A percentile compares a stretch with the other conserved stretches of the same genome.
phyloP scores from a whole-genome alignment of 2,113 vertebrate species.

The Pao palembangensis region DNA sequence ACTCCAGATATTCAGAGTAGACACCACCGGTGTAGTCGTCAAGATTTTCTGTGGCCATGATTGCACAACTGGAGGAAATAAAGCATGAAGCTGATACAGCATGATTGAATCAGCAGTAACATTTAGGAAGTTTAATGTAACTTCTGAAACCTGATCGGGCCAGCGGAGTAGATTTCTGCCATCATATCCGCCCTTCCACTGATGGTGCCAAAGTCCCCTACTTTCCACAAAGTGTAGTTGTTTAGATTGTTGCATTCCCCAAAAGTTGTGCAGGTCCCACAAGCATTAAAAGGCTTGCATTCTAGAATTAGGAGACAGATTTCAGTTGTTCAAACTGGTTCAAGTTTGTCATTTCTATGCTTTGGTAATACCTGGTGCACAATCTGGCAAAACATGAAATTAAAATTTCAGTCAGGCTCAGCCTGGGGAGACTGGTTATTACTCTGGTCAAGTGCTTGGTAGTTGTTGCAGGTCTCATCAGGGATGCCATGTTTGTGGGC shows the following conservation, averaged over 20 bases:
- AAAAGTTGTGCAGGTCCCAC: constrained; percentile 77
- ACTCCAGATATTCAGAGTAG: constrained; percentile 74
- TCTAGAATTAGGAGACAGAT: constrained; percentile 50
- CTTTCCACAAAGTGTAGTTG: constrained; percentile 52
- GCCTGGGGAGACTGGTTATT: constrained; percentile 4
- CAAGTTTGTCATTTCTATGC: too few species aligned
- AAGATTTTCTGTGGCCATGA: constrained; percentile 82
- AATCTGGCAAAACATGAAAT: too few species aligned
- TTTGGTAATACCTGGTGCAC: too few species aligned
- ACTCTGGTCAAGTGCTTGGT: constrained; percentile 90
- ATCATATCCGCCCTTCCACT: constrained; percentile 37
- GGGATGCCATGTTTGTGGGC: constrained; percentile 83
- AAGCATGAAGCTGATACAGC: too few species aligned
- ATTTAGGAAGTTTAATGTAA: too few species aligned
- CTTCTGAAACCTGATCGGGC: constrained; percentile 41
- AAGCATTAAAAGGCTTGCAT: constrained; percentile 83
- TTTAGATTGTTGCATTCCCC: constrained; percentile 19
- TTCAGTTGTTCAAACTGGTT: too few species aligned
- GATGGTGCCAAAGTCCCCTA: constrained; percentile 39
- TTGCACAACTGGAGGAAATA: constrained; percentile 77
- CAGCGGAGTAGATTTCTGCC: constrained; percentile 41
- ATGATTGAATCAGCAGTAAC: too few species aligned
- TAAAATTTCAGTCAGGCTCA: too few species aligned
- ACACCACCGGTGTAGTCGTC: constrained; percentile 80
- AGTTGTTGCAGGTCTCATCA: constrained; percentile 93